Base-by-base conservation (phyloP, 2,797 vertebrate species). In the Catharus ustulatus region DNA sequence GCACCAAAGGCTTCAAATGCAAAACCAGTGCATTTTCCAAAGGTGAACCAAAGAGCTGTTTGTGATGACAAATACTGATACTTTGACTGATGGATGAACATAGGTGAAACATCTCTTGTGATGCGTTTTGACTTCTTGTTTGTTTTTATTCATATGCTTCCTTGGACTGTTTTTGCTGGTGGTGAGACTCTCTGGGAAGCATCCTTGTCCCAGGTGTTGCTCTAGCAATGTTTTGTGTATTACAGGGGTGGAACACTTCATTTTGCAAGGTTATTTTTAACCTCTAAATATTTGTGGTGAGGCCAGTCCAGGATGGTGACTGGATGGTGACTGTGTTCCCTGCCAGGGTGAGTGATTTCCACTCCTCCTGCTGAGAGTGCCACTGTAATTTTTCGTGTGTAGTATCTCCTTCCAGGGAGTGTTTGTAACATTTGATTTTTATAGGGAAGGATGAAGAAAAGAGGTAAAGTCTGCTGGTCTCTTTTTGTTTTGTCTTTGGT, bases 201-300 rank as follows among this genome's bases (percentile, higher is more conserved):
- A 84, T 92, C 57, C 32, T 71, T 67, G 27, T 74, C 64, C 5
- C 45, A 48, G 24, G 32, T n/a, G 0, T 89, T 69, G 36, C 46
- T 92, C 82, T 38, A 32, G 62, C 34, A 32, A 69, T 57, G 57
- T 72, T 87, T 61, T 75, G n/a, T 12, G 0, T 87, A 7, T 78
- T 66, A 71, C 48, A 58, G 68, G 38, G 34, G 48, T 86, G 63
- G 49, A 92, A 34, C 7, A 0, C 77, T 93, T 80, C 3, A 5
- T 85, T 94, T 87, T 87, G 26, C 46, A 67, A 62, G 26, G 21
- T 62, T 89, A n/a, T 91, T 94, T 93, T 66, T 61, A 68, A 80
- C 30, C 58, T 45, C 30, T 59, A 72, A 91, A 29, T 83, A 32
- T 76, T 87, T 79, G 34, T 34, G 20, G 27, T 1, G 13, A 62